Evolutionary conservation across 2,113 vertebrate species (phyloP), one percentile per base, ranked within the genome.

Genomic region (Rhodinocichla rosea): DNA sequence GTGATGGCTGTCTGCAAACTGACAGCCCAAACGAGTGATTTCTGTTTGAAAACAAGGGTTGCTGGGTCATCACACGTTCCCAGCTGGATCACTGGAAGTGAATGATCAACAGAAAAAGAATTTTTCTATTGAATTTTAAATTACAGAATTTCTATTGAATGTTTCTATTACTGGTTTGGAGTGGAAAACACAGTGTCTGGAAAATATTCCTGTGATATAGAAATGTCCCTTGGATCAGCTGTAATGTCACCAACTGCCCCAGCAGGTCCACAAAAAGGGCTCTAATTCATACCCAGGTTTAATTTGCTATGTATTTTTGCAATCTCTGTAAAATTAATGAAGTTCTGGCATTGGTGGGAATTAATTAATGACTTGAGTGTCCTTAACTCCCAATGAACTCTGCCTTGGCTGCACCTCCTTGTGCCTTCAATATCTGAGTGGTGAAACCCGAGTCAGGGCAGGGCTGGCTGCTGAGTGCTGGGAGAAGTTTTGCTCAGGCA

Each of bases 71-170:
- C 53, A 4, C 5, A 30, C 45, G 11, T 77, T 70, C 68, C 79
- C 88, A 63, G 8, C 3, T 77, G 94, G 75, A 30, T 69, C 82
- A 68, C 69, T 90, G 88, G 57, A 60, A 45, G 45, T 2, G 45
- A 60, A 65, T 18, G 82, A 90, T 62, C 94, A 42, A 83, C 33
- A 80, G 75, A 21, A 52, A 77, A 90, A 86, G 35, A 90, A 50
- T 93, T 23, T n/a, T 57, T 35, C n/a, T 11, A 35, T 59, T 35
- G 56, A 35, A 59, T 59, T 59, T 59, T 35, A 59, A 59, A 59
- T 59, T 35, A 57, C 56, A 17, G n/a, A 59, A 59, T 59, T 59
- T 35, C n/a, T 59, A 26, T 35, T 35, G 15, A 35, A 59, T 59
- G 15, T 59, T 59, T 35, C 15, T 59, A 11, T 35, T 90, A 71